phyloP scores from a whole-genome alignment of 2,797 vertebrate genomes.

The Gobionotothen gibberifrons region DNA sequence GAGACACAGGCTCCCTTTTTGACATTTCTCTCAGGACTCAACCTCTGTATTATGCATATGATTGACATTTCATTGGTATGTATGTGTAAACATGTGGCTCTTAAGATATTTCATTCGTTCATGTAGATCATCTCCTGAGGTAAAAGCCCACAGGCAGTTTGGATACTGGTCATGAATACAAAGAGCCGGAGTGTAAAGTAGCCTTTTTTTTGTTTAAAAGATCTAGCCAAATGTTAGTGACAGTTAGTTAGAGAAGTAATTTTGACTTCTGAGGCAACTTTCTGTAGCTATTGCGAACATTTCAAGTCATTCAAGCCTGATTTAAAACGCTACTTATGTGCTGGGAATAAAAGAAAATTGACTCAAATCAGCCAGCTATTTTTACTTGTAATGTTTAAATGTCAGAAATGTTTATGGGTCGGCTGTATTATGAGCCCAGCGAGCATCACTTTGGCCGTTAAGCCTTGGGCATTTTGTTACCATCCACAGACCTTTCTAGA shows the following conservation, averaged over 20 bases:
- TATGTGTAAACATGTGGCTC: constrained; percentile 75
- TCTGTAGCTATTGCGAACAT: background rate
- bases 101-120: constrained; percentile 75
- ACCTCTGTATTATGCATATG: constrained; percentile 78
- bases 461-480: constrained; percentile 30
- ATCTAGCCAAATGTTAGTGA: constrained; percentile 34
- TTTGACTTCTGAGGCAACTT: constrained; percentile 31
- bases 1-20: constrained; percentile 51
- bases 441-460: constrained; percentile 36
- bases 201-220: constrained; percentile 33
- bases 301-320: constrained; percentile 20
- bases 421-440: constrained; percentile 33
- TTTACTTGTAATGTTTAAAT: constrained; percentile 45
- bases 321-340: constrained; percentile 55
- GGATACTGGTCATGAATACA: constrained; percentile 53
- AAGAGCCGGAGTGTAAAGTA: constrained; percentile 33
- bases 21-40: constrained; percentile 74
- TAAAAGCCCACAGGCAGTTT: constrained; percentile 46
- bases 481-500: constrained; percentile 34
- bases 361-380: constrained; percentile 24
- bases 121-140: constrained; percentile 61
- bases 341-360: constrained; percentile 29
- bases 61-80: constrained; percentile 79
- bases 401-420: constrained; percentile 44
- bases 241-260: constrained; percentile 42